Evolutionary conservation across 30 jellyfish, hydroid and myxozoan species (phyloP), one percentile per base, ranked within the genome.

Genomic region (Cassiopea xamachana): DNA sequence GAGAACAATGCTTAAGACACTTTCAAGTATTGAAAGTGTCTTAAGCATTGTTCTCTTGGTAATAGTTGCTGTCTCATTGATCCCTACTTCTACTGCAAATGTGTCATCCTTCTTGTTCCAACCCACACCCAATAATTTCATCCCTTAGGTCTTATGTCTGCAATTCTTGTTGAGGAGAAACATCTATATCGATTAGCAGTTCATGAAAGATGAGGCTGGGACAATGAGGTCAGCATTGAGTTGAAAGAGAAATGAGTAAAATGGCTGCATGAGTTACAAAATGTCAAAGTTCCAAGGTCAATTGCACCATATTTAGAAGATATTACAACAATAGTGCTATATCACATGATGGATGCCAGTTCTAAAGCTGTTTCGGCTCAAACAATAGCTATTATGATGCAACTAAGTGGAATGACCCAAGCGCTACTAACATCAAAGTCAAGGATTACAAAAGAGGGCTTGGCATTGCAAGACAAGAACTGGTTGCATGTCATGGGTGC

Each of bases 401-500:
- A 73, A 58, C 87, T 87, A 2, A 86, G 87, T 58, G 87, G 93
- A 1, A 48, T 45, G 3, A 58, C 93, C 3, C 87, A 86, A 74
- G 87, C 74, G 18, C 73, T 86, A 10, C 49, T 86, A 47, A 86
- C 88, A 44, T 86, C 93, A 12, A 86, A 86, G 49, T 73, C 93
- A 86, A 73, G 93, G 55, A 74, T 86, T 7, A 60, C 93, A 1
- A 86, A 86, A 86, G 93, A 51, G 93, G 93, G 45, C 61, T 86
- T 16, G 17, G 81, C 19, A 86, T 86, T 39, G 93, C 93, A 48
- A 50, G 93, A 48, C 87, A 73, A 60, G 93, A 86, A 58, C 60
- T 86, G 48, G 93, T 86, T 7, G 93, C 93, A 74, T 74, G 88
- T 10, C 16, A 86, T 86, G 93, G 93, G 87, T 7, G 93, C 93